A percentile compares a stretch with the other conserved stretches of the same genome.
These are phyloP conservation scores for Hyles euphorbiae DNA, from an alignment of 1,140 invertebrate genomes.

Conservation along the genomic window DNA sequence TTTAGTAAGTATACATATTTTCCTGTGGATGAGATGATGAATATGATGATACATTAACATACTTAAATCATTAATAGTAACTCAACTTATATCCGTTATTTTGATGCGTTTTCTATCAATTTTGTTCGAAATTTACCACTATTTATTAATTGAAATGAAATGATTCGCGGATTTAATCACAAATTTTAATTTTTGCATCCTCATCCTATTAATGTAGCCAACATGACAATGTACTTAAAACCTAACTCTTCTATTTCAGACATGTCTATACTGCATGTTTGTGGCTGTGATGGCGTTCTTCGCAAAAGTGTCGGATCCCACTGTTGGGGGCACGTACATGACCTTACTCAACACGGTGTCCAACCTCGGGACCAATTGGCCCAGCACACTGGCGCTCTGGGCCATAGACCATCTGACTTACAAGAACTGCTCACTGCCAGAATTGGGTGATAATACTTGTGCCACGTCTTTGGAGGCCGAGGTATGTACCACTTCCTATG, in stretches of 20 bases:
- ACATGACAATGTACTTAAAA: neutral
- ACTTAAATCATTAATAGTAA: too few relatives aligned
- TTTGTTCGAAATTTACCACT: too few relatives aligned
- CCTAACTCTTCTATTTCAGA: slow-evolving; percentile 49
- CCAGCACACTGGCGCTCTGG: slow-evolving; percentile 93
- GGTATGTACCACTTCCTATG: slow-evolving; percentile 37
- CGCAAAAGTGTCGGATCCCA: slow-evolving; percentile 90
- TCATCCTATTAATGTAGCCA: too few relatives aligned
- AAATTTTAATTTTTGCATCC: too few relatives aligned
- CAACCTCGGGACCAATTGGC: slow-evolving; percentile 99
- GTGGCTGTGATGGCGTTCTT: slow-evolving; percentile 83
- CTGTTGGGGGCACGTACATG: slow-evolving; percentile 99
- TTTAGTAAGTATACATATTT: too few relatives aligned
- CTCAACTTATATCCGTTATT: too few relatives aligned
- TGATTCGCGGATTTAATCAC: too few relatives aligned
- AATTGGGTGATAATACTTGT: slow-evolving; percentile 57
- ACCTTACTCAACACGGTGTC: slow-evolving; percentile 97
- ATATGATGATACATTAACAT: too few relatives aligned
- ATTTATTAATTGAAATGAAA: too few relatives aligned
- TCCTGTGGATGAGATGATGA: too few relatives aligned
- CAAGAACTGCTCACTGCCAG: slow-evolving; percentile 80
- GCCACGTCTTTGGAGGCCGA: slow-evolving; percentile 50
- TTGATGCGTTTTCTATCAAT: too few relatives aligned
- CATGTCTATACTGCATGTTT: slow-evolving; percentile 82
- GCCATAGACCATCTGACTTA: slow-evolving; percentile 93